Evolutionary conservation across 2,888 invertebrate genomes (phyloP), one percentile per base, ranked within the genome.

Genomic region (Drosophila picticornis): DNA sequence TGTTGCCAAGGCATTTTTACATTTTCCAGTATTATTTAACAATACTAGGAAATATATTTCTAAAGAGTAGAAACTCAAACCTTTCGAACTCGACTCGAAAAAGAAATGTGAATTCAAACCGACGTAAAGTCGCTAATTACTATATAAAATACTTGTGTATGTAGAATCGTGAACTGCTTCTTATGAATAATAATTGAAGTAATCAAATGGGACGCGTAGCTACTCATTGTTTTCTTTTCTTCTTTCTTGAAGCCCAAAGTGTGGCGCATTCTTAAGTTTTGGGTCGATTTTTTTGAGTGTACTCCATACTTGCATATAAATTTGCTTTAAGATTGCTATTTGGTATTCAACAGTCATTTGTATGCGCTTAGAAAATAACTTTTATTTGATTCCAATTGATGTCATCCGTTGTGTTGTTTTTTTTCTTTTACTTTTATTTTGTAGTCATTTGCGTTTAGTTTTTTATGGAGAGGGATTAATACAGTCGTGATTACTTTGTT

Each of bases 281-380:
- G 4, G 46, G 22, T 25, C 4, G 16, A 16, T 16, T 16, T 46
- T 46, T 25, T 25, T 16, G 16, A 25, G 46, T 46, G 46, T 46
- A 46, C 46, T 46, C 46, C 16, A 46, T 25, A 46, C 46, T 16
- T 58, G 13, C 34, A 61, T 34, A 31, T 29, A 4, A 36, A 48
- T 31, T 31, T n/a, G 36, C n/a, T 48, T 64, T 4, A 19, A 64
- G 13, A 65, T 51, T 32, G 34, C 16, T 40, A 57, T 40, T 67
- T 67, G 22, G 38, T 55, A 67, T 67, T 67, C 66, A 66, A 32
- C 19, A 29, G n/a, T 36, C 48, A 64, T 64, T 67, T 55, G 64
- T 13, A 48, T 64, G 48, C 36, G 43, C 27, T 46, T 67, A 32
- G 25, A 50, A 46, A 38, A 32, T 27, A 51, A 66, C 51, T 66